phyloP scores from a whole-genome alignment of 2,888 invertebrate genomes.

The Drosophila histrio region DNA sequence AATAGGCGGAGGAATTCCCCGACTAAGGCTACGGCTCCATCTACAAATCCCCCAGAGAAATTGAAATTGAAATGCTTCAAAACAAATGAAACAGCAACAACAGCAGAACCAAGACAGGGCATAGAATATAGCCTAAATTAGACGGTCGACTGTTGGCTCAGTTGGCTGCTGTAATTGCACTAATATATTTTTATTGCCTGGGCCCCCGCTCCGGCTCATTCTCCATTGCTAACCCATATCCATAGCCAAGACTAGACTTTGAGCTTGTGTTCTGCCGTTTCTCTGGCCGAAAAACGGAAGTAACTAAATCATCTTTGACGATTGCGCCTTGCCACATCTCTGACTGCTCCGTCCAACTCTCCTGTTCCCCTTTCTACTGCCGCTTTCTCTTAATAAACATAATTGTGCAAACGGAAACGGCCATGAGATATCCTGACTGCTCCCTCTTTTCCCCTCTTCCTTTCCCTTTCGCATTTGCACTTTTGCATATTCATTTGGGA shows the following conservation, averaged over 20 bases:
- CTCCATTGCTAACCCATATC: background rate
- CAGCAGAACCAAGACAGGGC: slow-evolving; percentile 17
- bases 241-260: slow-evolving; percentile 4
- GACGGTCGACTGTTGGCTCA: slow-evolving; percentile 56
- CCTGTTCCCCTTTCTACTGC: background rate
- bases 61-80: slow-evolving; percentile 73
- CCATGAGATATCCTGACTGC: slow-evolving; percentile 71
- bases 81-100: slow-evolving; percentile 66
- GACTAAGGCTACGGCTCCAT: background rate
- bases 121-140: slow-evolving; percentile 58
- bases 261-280: slow-evolving; percentile 20
- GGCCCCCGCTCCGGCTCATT: slow-evolving; percentile 21
- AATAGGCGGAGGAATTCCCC: slow-evolving; percentile 42
- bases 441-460: background rate
- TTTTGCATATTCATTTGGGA: slow-evolving; percentile 84
- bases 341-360: slow-evolving; percentile 1
- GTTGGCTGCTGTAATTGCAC: slow-evolving; percentile 80
- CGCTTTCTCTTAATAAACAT: slow-evolving; percentile 76
- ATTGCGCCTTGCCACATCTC: slow-evolving; percentile 52
- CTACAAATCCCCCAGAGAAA: slow-evolving; percentile 64
- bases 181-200: slow-evolving; percentile 81
- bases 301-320: slow-evolving; percentile 83
- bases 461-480: slow-evolving; percentile 26
- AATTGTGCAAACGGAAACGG: slow-evolving; percentile 81
- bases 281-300: slow-evolving; percentile 61